A percentile compares a stretch with the other conserved stretches of the same genome.
phyloP scores from a whole-genome alignment of 2,888 invertebrate species.

The Cacoxenus indagator region DNA sequence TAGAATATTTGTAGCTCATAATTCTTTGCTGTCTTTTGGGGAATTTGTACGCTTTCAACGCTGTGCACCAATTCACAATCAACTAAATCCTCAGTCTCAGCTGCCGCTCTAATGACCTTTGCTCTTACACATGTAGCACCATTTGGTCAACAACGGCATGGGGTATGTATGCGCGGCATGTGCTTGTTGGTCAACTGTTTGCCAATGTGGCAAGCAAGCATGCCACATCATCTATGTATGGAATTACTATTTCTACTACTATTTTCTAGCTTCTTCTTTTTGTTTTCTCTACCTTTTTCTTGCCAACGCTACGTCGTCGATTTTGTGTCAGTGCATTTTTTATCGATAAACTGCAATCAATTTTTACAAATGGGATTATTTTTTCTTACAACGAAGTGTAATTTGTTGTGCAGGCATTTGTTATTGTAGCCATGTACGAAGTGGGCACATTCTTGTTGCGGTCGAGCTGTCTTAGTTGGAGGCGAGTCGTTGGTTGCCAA shows the following conservation, averaged over 20 bases:
- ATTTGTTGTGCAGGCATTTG: constrained; percentile 61
- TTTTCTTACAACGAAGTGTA: constrained; percentile 54
- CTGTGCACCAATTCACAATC: too few species aligned
- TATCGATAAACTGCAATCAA: constrained; percentile 63
- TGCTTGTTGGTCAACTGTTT: constrained; percentile 23
- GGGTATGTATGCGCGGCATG: not conserved
- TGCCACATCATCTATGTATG: not conserved
- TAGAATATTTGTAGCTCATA: not conserved
- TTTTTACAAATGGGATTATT: constrained; percentile 64
- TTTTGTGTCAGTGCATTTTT: constrained; percentile 40
- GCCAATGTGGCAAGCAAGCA: not conserved
- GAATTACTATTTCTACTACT: not conserved
- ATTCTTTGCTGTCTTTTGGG: not conserved
- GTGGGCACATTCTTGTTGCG: not conserved
- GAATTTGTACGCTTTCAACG: not conserved
- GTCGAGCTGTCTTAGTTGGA: not conserved
- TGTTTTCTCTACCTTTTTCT: not conserved
- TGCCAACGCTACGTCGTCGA: not conserved
- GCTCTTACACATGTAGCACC: constrained; percentile 53
- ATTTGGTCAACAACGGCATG: not conserved
- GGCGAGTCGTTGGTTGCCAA: not conserved
- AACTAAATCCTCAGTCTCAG: constrained; percentile 39
- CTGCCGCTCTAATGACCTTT: constrained; percentile 58
- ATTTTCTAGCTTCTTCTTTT: not conserved
- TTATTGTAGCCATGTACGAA: constrained; percentile 49